Evolutionary conservation across 64 coral and sea anemone genomes (phyloP).

Genomic region (Actinia equina): DNA sequence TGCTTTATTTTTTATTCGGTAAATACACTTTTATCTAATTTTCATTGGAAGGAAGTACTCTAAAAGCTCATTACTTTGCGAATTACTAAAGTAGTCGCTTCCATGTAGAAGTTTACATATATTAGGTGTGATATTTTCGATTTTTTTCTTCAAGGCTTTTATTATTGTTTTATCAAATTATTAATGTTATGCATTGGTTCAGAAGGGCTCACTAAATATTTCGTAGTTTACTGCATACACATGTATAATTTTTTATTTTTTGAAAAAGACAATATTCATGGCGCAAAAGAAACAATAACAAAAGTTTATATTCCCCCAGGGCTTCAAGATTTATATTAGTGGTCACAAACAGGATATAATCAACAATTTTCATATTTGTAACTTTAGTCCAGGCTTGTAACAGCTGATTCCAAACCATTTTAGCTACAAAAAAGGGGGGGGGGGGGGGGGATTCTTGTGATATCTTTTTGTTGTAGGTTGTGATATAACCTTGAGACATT

Average conservation of each 20-base stretch:
- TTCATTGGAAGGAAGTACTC: not conserved
- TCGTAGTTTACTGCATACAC: not conserved
- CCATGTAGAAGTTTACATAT: not conserved
- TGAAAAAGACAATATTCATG: not conserved
- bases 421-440: too few species aligned
- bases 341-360: not conserved
- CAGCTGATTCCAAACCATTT: not conserved
- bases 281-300: not conserved
- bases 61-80: not conserved
- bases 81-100: not conserved
- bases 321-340: not conserved
- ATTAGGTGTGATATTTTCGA: not conserved
- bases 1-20: not conserved
- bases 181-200: too few species aligned
- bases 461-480: not conserved
- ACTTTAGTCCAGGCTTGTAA: not conserved
- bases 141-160: not conserved
- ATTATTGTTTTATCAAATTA: not conserved
- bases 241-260: not conserved
- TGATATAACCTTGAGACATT: not conserved
- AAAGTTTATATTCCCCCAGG: not conserved
- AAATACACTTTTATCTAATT: not conserved
- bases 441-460: not conserved
- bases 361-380: too few species aligned
- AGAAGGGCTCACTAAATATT: too few species aligned